Evolutionary conservation across 2,888 invertebrate genomes (phyloP).

Genomic region (Sphaerophoria rueppellii): DNA sequence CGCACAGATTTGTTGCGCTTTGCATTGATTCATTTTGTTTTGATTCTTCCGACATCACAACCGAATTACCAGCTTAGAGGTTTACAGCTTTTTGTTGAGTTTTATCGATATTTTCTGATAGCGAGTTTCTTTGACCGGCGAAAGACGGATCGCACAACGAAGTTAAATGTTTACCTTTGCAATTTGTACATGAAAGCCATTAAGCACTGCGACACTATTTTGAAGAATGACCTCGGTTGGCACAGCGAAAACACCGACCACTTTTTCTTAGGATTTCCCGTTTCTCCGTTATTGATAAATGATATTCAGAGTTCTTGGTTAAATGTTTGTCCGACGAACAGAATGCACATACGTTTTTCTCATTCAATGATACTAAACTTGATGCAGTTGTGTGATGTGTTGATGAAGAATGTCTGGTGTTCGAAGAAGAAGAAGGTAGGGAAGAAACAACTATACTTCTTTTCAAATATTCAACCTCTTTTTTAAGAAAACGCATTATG

Average conservation of each 20-base stretch:
- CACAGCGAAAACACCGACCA: slow-evolving; percentile 37
- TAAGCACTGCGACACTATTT: slow-evolving; percentile 35
- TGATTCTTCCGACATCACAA: slow-evolving; percentile 2
- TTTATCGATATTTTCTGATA: not conserved
- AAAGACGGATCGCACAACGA: not conserved
- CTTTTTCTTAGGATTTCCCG: slow-evolving; percentile 41
- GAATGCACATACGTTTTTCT: slow-evolving; percentile 25
- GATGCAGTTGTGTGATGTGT: slow-evolving; percentile 40
- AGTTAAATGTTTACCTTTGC: slow-evolving; percentile 1
- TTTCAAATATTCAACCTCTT: slow-evolving; percentile 44
- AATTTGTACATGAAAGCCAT: not conserved
- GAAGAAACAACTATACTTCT: slow-evolving; percentile 23
- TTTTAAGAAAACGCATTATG: slow-evolving; percentile 38
- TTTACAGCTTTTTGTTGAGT: slow-evolving; percentile 13
- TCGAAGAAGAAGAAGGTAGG: not conserved
- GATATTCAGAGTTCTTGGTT: slow-evolving; percentile 32
- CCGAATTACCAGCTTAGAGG: slow-evolving; percentile 17
- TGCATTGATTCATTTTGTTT: not conserved
- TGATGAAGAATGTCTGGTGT: slow-evolving; percentile 3
- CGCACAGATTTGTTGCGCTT: slow-evolving; percentile 25
- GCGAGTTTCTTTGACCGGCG: slow-evolving; percentile 1
- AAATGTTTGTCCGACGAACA: slow-evolving; percentile 15
- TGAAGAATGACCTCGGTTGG: slow-evolving; percentile 33
- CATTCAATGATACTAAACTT: slow-evolving; percentile 14
- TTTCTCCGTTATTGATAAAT: slow-evolving; percentile 31